Conservation (phyloP, 2,113 vertebrate species). For the Rallus limicola region DNA sequence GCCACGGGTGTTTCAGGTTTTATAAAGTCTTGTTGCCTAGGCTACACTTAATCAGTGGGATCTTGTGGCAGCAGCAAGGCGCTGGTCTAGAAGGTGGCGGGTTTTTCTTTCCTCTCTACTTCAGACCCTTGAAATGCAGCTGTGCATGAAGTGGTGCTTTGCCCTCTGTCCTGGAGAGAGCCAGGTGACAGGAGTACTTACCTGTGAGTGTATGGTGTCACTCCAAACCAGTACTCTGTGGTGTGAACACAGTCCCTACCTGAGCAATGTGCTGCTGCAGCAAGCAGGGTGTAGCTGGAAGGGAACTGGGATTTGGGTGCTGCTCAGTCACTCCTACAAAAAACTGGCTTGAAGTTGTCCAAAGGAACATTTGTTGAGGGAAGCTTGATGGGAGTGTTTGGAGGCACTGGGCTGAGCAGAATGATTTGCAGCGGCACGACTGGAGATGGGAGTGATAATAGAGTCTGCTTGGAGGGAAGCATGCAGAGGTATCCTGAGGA, state of each 20-base stretch:
- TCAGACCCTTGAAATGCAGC: not conserved
- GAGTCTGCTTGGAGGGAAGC: not conserved
- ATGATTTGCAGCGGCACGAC: not conserved
- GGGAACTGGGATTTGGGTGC: not conserved
- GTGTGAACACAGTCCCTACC: not conserved
- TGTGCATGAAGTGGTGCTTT: accelerated
- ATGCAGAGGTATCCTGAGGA: not conserved
- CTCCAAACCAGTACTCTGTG: not conserved
- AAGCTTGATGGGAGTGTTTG: accelerated
- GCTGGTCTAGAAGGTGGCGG: not conserved
- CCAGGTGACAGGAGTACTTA: accelerated
- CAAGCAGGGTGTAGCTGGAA: not conserved
- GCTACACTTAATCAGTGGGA: not conserved
- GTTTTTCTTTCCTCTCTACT: not conserved
- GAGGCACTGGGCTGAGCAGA: not conserved
- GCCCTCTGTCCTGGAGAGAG: not conserved
- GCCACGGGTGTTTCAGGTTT: not conserved
- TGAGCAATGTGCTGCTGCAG: not conserved
- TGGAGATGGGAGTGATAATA: not conserved
- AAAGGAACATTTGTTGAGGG: not conserved
- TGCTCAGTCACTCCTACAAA: not conserved
- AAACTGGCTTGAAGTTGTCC: not conserved
- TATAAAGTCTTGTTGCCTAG: not conserved
- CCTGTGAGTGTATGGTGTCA: accelerated
- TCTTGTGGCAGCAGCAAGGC: not conserved